Conservation (phyloP, 2,888 invertebrate genomes). For the Esperia sulphurella region DNA sequence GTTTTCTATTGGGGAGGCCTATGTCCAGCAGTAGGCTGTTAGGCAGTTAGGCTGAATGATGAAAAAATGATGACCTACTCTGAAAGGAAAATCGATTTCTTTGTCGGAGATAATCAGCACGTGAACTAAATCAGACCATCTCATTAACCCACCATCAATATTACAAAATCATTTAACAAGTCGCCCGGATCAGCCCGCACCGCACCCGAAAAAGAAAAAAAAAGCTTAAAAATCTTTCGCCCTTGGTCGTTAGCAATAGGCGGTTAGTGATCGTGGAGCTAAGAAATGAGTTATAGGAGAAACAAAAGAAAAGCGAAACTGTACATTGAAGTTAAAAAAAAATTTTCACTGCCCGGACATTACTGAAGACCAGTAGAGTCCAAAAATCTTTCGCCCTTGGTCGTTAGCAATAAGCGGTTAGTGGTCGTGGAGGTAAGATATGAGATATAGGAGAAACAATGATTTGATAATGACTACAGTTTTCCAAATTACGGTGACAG, state of each 20-base stretch:
- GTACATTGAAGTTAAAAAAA: too few relatives aligned
- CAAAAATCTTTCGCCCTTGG: conserved; percentile 33
- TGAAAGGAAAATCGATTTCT: too few relatives aligned
- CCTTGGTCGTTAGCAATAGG: conserved; percentile 44
- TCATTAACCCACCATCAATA: conserved; percentile 60
- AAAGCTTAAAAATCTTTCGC: conserved; percentile 36
- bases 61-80: too few relatives aligned
- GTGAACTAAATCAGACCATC: conserved; percentile 16
- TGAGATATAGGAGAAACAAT: too few relatives aligned
- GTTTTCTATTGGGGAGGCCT: too few relatives aligned
- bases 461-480: too few relatives aligned
- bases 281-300: not conserved
- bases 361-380: too few relatives aligned
- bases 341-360: too few relatives aligned
- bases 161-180: conserved; percentile 59
- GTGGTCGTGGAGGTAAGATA: not conserved
- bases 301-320: too few relatives aligned
- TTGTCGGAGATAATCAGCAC: too few relatives aligned
- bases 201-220: conserved; percentile 39
- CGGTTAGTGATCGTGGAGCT: conserved; percentile 29
- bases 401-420: conserved; percentile 52
- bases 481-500: conserved; percentile 18
- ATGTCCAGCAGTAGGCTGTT: too few relatives aligned
- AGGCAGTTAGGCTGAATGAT: too few relatives aligned
- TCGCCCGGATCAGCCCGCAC: conserved; percentile 42